Base-by-base conservation (phyloP, 53 echinoderm and acorn worm genomes). In the Echinarachnius parma region DNA sequence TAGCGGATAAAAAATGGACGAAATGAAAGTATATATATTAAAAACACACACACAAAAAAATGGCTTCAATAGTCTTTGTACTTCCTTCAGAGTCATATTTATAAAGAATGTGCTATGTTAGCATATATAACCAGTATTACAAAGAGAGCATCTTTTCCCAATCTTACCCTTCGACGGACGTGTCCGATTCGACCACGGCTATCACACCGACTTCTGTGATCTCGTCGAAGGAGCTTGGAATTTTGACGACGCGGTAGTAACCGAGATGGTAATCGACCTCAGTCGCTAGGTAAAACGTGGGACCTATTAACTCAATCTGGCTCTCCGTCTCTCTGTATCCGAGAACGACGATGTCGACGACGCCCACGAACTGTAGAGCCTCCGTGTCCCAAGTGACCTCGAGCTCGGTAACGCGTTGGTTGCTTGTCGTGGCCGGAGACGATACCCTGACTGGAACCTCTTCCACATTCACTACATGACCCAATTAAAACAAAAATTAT, bases 331-430 rank as follows among this genome's bases (percentile, higher is more conserved):
- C 75, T 8, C 1, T 54, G 53, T 82, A 82, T 1, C 62, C 82
- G 29, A 75, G 75, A 7, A 82, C 55, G 8, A 56, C 56, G 53
- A 82, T 56, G 26, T 59, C 56, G 22, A 82, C 75, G 14, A 32
- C 3, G 22, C 55, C 23, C 13, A 75, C 82, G 57, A 26, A 25
- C 52, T 45, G 23, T 8, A 82, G 34, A 11, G 34, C 28, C 1
- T 82, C 75, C 4, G 82, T 55, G 64, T 75, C 64, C 82, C 82
- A 82, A 0, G 53, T 75, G 46, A 82, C 45, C 16, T 23, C 57
- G 27, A 72, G 28, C 1, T 25, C 26, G 1, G 55, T 14, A 3
- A 7, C 24, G 5, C 27, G 13, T 0, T 37, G 14, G 57, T 16
- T 37, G 57, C 72, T 72, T 1, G 23, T 57, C 4, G 57, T 72